These are phyloP conservation scores for Phocoena sinus DNA, from an alignment of 2,113 vertebrate genomes.

Conservation along the genomic window DNA sequence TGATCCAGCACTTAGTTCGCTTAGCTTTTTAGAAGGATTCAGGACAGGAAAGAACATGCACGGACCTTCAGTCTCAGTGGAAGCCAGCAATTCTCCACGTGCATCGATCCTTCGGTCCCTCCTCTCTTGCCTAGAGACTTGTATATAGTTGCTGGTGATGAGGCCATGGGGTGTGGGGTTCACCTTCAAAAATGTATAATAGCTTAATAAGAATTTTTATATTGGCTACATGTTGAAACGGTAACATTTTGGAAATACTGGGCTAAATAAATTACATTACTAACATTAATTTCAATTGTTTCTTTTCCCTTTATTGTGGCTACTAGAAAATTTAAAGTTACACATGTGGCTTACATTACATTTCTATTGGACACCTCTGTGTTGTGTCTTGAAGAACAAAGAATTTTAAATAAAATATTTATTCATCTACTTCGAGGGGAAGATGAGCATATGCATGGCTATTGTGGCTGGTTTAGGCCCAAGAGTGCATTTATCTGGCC, in stretches of 20 bases:
- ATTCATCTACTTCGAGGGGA: not conserved
- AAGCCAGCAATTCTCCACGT: not conserved
- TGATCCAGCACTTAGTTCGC: not conserved
- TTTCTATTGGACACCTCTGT: not conserved
- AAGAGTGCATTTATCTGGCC: not conserved
- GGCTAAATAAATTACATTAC: not conserved
- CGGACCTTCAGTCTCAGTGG: not conserved
- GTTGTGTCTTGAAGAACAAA: not conserved
- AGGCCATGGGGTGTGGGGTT: not conserved
- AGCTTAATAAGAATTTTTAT: not conserved
- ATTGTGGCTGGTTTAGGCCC: not conserved
- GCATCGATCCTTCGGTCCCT: not conserved
- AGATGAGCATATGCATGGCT: not conserved
- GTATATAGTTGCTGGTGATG: not conserved
- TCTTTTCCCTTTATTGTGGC: not conserved
- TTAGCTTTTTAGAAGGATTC: not conserved
- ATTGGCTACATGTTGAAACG: not conserved
- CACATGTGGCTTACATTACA: not conserved
- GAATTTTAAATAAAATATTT: not conserved
- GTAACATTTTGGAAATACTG: not conserved
- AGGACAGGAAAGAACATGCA: not conserved
- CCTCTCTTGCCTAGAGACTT: not conserved
- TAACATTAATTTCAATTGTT: not conserved
- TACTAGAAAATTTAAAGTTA: constrained; percentile 12
- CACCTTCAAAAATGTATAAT: not conserved